Evolutionary conservation across 2,113 vertebrate genomes (phyloP).

Genomic region (Opisthocomus hoazin): DNA sequence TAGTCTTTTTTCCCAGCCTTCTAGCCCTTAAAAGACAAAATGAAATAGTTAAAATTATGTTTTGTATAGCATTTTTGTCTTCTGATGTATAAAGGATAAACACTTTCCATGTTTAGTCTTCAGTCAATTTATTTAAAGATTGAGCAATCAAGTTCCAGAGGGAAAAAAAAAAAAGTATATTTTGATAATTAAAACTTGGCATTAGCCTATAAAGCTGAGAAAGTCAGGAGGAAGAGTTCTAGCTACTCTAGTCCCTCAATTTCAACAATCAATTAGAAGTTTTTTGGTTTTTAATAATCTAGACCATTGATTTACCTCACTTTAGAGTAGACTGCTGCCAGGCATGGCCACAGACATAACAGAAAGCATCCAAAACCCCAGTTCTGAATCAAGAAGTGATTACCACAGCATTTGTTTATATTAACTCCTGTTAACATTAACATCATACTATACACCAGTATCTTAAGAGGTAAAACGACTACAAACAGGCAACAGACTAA

Average conservation of each 20-base stretch:
- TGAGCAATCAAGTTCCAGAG: not conserved
- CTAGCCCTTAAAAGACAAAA: conserved; percentile 78
- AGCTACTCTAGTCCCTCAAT: not conserved
- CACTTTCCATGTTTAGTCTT: not conserved
- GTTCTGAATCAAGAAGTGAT: not conserved
- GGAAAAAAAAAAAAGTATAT: not conserved
- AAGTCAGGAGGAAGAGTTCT: not conserved
- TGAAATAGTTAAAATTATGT: not conserved
- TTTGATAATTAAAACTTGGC: not conserved
- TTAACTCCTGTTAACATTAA: not conserved
- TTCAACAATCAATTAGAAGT: not conserved
- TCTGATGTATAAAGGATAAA: not conserved
- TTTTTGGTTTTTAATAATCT: not conserved
- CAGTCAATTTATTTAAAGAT: not conserved
- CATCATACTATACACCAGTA: not conserved
- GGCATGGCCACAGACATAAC: not conserved
- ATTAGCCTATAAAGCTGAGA: not conserved
- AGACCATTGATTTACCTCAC: not conserved
- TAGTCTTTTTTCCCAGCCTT: conserved; percentile 93
- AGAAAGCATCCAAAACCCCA: not conserved
- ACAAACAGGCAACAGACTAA: not conserved
- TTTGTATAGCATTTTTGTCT: not conserved
- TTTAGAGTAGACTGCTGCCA: not conserved
- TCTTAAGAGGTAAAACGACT: not conserved
- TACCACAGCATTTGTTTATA: not conserved